Conservation (phyloP, 2,888 invertebrate species). For the Campoletis raptor region DNA sequence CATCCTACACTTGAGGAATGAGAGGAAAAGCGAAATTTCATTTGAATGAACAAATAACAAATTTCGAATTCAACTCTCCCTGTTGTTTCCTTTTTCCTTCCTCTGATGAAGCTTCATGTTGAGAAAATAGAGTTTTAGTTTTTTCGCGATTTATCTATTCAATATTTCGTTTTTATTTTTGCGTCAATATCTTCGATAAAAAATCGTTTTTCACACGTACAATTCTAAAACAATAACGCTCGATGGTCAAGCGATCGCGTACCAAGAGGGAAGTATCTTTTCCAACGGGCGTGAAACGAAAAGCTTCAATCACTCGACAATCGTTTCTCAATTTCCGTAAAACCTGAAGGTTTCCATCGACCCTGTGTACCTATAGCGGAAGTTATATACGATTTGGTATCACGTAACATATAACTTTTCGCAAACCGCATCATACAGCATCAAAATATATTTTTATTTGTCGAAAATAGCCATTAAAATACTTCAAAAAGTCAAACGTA, state of each 20-base stretch:
- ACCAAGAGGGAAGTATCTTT: neutral
- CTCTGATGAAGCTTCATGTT: neutral
- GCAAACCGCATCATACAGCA: neutral
- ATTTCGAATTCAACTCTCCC: neutral
- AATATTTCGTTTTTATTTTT: neutral
- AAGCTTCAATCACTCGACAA: constrained; percentile 36
- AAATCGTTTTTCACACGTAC: neutral
- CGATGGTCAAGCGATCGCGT: constrained; percentile 12
- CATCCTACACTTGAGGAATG: constrained; percentile 23
- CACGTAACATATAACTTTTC: neutral
- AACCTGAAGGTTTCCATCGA: constrained; percentile 23
- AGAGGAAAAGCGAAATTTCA: neutral
- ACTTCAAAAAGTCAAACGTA: too few species aligned
- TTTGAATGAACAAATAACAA: neutral
- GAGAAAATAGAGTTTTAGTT: neutral
- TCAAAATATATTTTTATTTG: neutral
- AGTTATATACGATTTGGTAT: neutral
- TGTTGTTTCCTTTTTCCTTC: neutral
- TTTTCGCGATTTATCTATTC: neutral
- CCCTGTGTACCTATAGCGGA: neutral
- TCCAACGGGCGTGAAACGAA: neutral
- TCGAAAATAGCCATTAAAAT: neutral
- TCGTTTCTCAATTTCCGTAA: constrained; percentile 54
- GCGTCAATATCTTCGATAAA: neutral
- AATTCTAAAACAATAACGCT: constrained; percentile 29